These are phyloP conservation scores for Tortrix viridana DNA, from an alignment of 2,888 invertebrate species.

Conservation along the genomic window DNA sequence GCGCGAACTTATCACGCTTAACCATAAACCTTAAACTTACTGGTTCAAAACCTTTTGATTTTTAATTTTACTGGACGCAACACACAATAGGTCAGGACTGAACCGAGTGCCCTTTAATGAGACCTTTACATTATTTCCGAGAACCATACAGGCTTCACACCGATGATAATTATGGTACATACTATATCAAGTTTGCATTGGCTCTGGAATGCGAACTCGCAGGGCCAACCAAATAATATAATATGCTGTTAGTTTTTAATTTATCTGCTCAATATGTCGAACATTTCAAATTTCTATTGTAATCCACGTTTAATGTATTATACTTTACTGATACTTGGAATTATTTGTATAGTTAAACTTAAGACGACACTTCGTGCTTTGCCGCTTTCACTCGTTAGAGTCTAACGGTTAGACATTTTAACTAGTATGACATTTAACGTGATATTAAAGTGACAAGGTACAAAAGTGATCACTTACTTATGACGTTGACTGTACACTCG, in stretches of 20 bases:
- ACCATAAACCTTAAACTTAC: constrained; percentile 61
- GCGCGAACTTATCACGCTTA: constrained; percentile 52
- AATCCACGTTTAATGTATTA: no score
- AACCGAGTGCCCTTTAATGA: constrained; percentile 66
- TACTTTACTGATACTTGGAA: no score
- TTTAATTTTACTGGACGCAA: constrained; percentile 67
- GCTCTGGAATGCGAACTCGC: constrained; percentile 3
- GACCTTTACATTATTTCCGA: constrained; percentile 62
- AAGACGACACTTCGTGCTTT: no score
- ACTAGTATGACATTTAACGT: not conserved
- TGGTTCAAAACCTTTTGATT: constrained; percentile 62
- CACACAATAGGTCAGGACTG: constrained; percentile 54
- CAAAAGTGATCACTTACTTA: constrained; percentile 2
- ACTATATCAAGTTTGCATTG: constrained; percentile 11
- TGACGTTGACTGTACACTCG: constrained; percentile 19
- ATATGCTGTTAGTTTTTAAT: no score
- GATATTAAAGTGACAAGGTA: no score
- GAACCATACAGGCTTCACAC: constrained; percentile 32
- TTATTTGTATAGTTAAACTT: no score
- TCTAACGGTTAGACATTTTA: no score
- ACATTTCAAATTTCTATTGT: no score
- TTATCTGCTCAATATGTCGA: no score
- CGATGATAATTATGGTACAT: constrained; percentile 20
- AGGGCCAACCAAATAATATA: no score
- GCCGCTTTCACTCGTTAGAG: no score